These are phyloP conservation scores for Amblyjoppa fuscipennis DNA, from an alignment of 2,888 invertebrate genomes.

Conservation along the genomic window DNA sequence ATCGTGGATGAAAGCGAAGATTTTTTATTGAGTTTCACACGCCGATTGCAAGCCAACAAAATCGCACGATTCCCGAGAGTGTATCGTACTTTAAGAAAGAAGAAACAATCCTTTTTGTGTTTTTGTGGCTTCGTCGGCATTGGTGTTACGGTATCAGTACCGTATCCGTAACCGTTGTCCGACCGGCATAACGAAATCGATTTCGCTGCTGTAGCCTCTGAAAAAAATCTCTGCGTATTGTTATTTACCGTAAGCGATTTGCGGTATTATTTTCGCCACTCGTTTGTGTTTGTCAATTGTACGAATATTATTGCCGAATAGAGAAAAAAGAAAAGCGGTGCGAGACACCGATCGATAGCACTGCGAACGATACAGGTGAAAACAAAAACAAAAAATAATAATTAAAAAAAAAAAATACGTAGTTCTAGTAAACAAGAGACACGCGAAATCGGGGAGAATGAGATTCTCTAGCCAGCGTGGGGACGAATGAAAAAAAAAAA, in stretches of 20 bases:
- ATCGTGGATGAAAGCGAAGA: background rate
- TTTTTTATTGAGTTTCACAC: background rate
- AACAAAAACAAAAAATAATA: constrained; percentile 34
- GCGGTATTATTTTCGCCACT: background rate
- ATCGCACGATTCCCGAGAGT: background rate
- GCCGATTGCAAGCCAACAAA: background rate
- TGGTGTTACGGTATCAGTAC: background rate
- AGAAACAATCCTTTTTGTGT: background rate
- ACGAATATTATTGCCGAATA: constrained; percentile 16
- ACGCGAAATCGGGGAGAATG: constrained; percentile 47
- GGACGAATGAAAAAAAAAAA: constrained; percentile 28
- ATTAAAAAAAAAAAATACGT: constrained; percentile 11
- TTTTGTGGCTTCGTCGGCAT: background rate
- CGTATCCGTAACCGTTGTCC: background rate
- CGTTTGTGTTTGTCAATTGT: constrained; percentile 33
- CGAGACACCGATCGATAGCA: constrained; percentile 12
- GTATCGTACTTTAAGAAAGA: background rate
- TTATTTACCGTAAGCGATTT: constrained; percentile 25
- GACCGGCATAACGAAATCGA: background rate
- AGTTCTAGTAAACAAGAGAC: constrained; percentile 49
- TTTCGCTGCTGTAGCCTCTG: background rate
- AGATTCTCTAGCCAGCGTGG: constrained; percentile 53
- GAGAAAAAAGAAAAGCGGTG: background rate
- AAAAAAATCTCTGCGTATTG: constrained; percentile 8
- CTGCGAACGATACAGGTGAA: constrained; percentile 61